A percentile compares a stretch with the other conserved stretches of the same genome.
These are phyloP conservation scores for Etheostoma perlongum DNA, from an alignment of 2,797 vertebrate genomes.

Conservation along the genomic window DNA sequence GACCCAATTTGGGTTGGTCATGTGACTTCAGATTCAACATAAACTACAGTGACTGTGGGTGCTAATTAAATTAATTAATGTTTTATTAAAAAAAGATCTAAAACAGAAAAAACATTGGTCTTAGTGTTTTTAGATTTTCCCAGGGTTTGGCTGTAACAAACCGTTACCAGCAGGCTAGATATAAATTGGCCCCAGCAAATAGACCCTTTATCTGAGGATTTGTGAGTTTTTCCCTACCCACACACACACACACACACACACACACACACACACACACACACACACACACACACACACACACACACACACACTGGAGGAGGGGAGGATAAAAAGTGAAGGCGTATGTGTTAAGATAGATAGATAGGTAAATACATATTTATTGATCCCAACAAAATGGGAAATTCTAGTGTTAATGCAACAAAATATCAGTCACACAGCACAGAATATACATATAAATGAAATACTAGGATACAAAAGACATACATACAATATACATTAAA, in stretches of 20 bases:
- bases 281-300: not conserved
- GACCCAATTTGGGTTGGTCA: conserved; percentile 61
- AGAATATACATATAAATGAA: no score
- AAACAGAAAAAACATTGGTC: not conserved
- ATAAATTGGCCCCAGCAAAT: conserved; percentile 30
- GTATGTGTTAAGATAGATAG: not conserved
- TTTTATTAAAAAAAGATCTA: conserved; percentile 20
- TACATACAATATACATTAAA: no score
- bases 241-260: not conserved
- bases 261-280: not conserved
- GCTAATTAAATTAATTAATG: conserved; percentile 33
- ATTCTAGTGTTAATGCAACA: no score
- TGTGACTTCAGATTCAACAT: conserved; percentile 37
- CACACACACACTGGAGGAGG: not conserved
- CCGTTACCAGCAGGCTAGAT: conserved; percentile 25
- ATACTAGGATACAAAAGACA: no score
- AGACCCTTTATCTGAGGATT: conserved; percentile 31
- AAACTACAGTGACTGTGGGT: conserved; percentile 15
- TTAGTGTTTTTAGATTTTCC: conserved; percentile 22
- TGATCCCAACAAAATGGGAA: no score
- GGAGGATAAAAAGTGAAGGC: not conserved
- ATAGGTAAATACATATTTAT: no score
- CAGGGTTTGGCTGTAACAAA: conserved; percentile 16
- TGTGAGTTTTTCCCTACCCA: conserved; percentile 11
- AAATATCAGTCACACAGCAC: no score